These are phyloP conservation scores for Centropus bengalensis DNA, from an alignment of 2,113 vertebrate genomes.

Conservation along the genomic window DNA sequence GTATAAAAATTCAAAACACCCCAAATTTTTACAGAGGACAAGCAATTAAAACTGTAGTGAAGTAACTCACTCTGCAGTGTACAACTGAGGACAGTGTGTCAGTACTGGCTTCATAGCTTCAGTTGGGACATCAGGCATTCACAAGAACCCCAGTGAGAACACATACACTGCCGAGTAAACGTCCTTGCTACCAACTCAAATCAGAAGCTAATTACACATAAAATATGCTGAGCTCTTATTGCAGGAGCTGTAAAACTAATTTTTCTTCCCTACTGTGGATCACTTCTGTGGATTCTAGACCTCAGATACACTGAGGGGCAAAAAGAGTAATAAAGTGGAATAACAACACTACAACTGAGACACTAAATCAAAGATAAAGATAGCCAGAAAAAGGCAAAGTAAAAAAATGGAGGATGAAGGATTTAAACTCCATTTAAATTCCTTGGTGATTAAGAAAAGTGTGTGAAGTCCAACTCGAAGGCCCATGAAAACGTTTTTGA, in stretches of 20 bases:
- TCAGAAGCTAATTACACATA: not conserved
- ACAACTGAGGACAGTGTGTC: accelerated
- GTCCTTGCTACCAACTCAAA: not conserved
- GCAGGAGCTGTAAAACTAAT: not conserved
- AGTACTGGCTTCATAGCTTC: not conserved
- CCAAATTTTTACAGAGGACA: not conserved
- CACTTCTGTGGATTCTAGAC: not conserved
- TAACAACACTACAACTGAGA: not conserved
- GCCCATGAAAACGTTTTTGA: not conserved
- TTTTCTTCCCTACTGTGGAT: not conserved
- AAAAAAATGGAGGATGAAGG: not conserved
- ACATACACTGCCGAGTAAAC: accelerated
- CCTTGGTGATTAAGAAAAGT: not conserved
- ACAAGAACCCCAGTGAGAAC: accelerated
- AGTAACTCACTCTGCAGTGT: not conserved
- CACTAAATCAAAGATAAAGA: not conserved
- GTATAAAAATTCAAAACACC: not conserved
- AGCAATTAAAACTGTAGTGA: not conserved
- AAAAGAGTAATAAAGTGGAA: not conserved
- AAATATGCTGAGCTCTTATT: not conserved
- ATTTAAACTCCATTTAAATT: not conserved
- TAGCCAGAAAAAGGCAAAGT: not conserved
- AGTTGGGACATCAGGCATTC: not conserved
- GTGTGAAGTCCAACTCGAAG: not conserved
- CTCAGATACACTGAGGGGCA: not conserved